Evolutionary conservation across 2,888 invertebrate genomes (phyloP), one percentile per base, ranked within the genome.

Genomic region (Bhutanitis thaidina): DNA sequence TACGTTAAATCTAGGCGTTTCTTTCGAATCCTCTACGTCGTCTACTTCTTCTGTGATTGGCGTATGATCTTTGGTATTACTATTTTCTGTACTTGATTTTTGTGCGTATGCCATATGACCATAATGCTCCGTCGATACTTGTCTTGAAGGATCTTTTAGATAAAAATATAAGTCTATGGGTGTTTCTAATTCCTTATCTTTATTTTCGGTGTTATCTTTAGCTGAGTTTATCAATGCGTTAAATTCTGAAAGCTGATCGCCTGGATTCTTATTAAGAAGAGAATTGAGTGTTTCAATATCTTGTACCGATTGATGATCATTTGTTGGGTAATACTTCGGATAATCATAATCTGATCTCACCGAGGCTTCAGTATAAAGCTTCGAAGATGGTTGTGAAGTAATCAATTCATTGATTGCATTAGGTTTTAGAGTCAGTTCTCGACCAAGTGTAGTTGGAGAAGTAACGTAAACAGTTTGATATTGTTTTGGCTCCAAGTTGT

Each of bases 161-260:
- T 85, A 84, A 52, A 80, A 85, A 54, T 71, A 86, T 37, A 86
- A 56, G 58, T 88, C 83, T 13, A 83, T 71, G 1, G 87, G 84
- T 0, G 69, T 71, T 27, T 81, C 69, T 7, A 77, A 54, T 25
- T 69, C 65, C 53, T 67, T 67, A 0, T 59, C 61, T 38, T 71
- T 12, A 8, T 20, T 51, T 15, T 16, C 63, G 10, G 66, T 55
- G 36, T 65, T 65, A 4, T 60, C 59, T n/a, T 64, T 61, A 0
- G 57, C 55, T n/a, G 62, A 55, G n/a, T 66, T 56, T 29, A 91
- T 60, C n/a, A 92, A 62, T 38, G 85, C 80, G 51, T 90, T 87
- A 10, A 92, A 69, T 49, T 90, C 87, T 45, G 85, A 70, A 8
- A 91, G 61, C 58, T 92, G 91, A 32, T 84, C 80, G 32, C 77